These are phyloP conservation scores for Drosophila navojoa DNA, from an alignment of 1,140 invertebrate genomes.

Conservation along the genomic window DNA sequence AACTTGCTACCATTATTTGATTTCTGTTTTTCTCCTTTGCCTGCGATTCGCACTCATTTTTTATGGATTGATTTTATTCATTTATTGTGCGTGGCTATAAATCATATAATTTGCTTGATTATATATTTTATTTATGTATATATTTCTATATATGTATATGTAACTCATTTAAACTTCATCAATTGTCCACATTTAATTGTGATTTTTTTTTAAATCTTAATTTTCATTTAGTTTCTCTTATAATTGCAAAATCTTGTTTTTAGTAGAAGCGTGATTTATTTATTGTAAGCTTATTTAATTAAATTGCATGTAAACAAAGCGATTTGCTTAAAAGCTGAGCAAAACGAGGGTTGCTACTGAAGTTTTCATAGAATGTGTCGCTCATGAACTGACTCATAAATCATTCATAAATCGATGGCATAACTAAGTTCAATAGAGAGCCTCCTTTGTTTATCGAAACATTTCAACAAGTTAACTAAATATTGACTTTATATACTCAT, in stretches of 20 bases:
- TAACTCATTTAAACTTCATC: slow-evolving; percentile 37
- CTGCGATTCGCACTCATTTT: slow-evolving; percentile 15
- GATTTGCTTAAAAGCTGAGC: slow-evolving; percentile 31
- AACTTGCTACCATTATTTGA: slow-evolving; percentile 17
- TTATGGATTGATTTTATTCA: slow-evolving; percentile 37
- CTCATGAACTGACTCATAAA: too few relatives aligned
- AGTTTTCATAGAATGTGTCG: neutral
- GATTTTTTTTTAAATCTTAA: slow-evolving; percentile 13
- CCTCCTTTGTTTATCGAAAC: too few relatives aligned
- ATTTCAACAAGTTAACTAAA: neutral
- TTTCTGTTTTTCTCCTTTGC: neutral
- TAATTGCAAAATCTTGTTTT: slow-evolving; percentile 52
- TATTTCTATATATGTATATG: neutral
- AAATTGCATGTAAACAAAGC: slow-evolving; percentile 58
- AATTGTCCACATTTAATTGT: slow-evolving; percentile 21
- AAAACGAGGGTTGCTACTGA: slow-evolving; percentile 10
- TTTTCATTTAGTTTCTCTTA: neutral
- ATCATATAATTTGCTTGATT: slow-evolving; percentile 34
- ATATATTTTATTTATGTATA: slow-evolving; percentile 7
- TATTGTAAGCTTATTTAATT: slow-evolving; percentile 65
- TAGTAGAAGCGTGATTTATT: slow-evolving; percentile 67
- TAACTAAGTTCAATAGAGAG: too few relatives aligned
- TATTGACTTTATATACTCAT: neutral
- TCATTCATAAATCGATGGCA: too few relatives aligned
- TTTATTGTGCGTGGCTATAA: slow-evolving; percentile 18